Percentiles rank a stretch among this genome's conserved stretches.
These are phyloP conservation scores for Yponomeuta evonymella DNA, from an alignment of 2,888 invertebrate species.

Conservation along the genomic window DNA sequence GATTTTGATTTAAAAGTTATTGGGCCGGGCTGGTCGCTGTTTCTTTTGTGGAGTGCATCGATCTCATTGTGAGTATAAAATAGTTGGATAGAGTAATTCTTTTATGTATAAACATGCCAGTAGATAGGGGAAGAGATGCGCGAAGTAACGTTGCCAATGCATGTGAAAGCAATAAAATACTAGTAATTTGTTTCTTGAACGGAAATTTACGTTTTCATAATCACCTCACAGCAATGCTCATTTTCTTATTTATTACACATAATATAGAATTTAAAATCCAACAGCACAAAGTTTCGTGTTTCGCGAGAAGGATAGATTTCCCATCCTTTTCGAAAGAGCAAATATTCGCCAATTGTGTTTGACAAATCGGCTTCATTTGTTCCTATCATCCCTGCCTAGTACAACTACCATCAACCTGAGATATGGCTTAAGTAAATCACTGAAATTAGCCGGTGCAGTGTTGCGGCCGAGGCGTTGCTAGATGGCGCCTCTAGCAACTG, in stretches of 20 bases:
- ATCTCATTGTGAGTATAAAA: too few relatives aligned
- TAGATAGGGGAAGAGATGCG: background rate
- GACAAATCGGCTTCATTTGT: constrained; percentile 42
- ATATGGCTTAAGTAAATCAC: constrained; percentile 43
- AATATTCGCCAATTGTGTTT: constrained; percentile 20
- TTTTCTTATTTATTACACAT: background rate
- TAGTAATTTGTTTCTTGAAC: background rate
- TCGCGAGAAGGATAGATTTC: background rate
- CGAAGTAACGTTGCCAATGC: background rate
- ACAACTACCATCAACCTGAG: constrained; percentile 44
- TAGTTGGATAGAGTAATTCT: too few relatives aligned
- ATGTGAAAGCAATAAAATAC: background rate
- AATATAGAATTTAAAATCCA: background rate
- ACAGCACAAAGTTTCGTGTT: background rate
- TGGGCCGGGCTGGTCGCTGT: too few relatives aligned
- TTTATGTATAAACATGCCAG: too few relatives aligned
- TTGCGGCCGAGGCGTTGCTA: constrained; percentile 3
- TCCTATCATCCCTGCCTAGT: constrained; percentile 41
- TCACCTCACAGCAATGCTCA: background rate
- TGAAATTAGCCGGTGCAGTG: constrained; percentile 26
- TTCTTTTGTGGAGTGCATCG: too few relatives aligned
- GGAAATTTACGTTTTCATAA: background rate
- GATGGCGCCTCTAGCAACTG: constrained; percentile 5
- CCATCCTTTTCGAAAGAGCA: constrained; percentile 4
- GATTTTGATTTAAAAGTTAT: background rate